Percentiles rank a stretch among this genome's conserved stretches.
Conservation (phyloP, 2,797 vertebrate species). For the Euthynnus affinis region DNA sequence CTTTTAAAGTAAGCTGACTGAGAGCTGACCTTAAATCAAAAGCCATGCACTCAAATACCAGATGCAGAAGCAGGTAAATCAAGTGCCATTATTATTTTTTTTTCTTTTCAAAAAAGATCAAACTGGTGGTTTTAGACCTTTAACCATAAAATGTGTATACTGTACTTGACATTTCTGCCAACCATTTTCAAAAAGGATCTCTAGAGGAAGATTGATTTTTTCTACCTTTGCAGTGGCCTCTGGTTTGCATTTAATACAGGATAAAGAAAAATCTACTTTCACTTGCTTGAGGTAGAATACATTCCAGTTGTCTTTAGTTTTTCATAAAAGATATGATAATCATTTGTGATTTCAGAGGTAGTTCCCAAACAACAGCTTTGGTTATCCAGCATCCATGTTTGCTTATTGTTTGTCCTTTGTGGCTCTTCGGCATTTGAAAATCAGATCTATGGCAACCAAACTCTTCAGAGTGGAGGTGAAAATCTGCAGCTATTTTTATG, state of each 20-base stretch:
- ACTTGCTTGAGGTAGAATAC: not conserved
- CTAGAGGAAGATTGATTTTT: not conserved
- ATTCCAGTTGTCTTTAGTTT: not conserved
- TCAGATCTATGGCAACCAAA: not conserved
- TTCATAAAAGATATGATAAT: not conserved
- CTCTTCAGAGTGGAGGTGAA: not conserved
- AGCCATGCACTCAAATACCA: slow-evolving; percentile 4
- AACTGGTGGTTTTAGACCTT: slow-evolving; percentile 3
- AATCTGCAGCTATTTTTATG: not conserved
- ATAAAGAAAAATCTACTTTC: not conserved
- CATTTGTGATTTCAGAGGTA: not conserved
- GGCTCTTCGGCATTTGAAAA: slow-evolving; percentile 1
- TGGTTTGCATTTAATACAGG: not conserved
- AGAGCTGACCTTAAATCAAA: slow-evolving; percentile 50
- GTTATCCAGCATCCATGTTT: not conserved
- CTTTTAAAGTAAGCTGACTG: slow-evolving; percentile 54
- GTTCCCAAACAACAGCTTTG: not conserved
- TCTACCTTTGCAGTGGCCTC: not conserved
- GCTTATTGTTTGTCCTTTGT: not conserved
- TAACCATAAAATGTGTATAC: slow-evolving; percentile 15
- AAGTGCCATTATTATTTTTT: slow-evolving; percentile 3
- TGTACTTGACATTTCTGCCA: not conserved
- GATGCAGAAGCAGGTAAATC: slow-evolving; percentile 37
- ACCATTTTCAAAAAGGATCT: not conserved
- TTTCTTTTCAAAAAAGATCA: slow-evolving; percentile 4